These are phyloP conservation scores for Nephrotoma appendiculata DNA, from an alignment of 2,888 invertebrate species.

Conservation along the genomic window DNA sequence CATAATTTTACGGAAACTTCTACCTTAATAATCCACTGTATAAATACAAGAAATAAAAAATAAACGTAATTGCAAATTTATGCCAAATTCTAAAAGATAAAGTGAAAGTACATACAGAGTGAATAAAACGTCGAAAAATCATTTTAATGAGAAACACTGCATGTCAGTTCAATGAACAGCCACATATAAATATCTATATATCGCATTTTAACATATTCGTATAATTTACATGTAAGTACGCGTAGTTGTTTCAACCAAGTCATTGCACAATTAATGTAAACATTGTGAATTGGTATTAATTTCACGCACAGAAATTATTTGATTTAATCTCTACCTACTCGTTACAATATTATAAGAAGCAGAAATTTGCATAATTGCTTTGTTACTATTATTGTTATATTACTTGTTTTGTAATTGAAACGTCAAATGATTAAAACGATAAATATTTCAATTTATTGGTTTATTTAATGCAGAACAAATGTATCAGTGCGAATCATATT, in stretches of 20 bases:
- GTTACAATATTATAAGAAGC: background rate
- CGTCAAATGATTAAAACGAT: background rate
- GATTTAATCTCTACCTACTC: background rate
- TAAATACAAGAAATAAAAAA: too few relatives aligned
- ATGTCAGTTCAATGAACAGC: background rate
- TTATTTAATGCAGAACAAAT: background rate
- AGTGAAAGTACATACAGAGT: background rate
- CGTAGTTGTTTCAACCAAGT: background rate
- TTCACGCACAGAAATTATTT: background rate
- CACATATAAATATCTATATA: background rate
- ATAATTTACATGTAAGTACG: background rate
- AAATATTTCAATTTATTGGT: background rate
- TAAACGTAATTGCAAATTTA: background rate
- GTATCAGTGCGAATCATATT: background rate
- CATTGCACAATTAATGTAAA: background rate
- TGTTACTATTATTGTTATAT: background rate
- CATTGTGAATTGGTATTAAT: background rate
- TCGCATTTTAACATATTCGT: background rate
- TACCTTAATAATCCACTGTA: background rate
- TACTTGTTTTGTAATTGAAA: background rate
- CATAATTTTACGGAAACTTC: background rate
- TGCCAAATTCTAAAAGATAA: background rate
- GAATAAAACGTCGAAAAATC: background rate
- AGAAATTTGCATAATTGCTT: background rate
- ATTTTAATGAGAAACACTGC: background rate